These are phyloP conservation scores for Centruroides sculpturatus DNA, from an alignment of 1,140 invertebrate genomes.

Conservation along the genomic window DNA sequence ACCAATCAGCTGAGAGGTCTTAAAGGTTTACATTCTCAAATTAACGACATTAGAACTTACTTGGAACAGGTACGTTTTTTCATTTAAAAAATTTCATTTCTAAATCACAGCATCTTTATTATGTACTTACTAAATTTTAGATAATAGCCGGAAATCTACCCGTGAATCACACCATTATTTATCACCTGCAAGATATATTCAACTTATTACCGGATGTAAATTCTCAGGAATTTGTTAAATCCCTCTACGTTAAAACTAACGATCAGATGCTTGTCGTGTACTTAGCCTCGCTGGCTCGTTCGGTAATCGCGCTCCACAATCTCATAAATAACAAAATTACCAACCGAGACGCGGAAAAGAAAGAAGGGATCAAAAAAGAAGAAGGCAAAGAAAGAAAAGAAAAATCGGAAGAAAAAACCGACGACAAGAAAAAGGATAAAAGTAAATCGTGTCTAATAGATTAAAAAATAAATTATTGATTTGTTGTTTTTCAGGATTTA, in stretches of 20 bases:
- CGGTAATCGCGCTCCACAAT: slow-evolving; percentile 88
- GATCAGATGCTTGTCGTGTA: slow-evolving; percentile 99
- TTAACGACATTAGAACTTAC: slow-evolving; percentile 86
- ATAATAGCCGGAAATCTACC: slow-evolving; percentile 78
- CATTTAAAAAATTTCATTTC: neutral
- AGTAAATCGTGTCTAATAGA: neutral
- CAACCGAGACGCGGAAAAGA: slow-evolving; percentile 73
- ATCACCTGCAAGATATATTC: slow-evolving; percentile 96
- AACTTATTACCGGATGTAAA: slow-evolving; percentile 95
- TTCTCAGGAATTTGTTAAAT: slow-evolving; percentile 81
- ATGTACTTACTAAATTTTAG: slow-evolving; percentile 28
- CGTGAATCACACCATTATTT: slow-evolving; percentile 96
- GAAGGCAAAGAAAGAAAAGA: slow-evolving; percentile 22
- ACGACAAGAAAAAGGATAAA: slow-evolving; percentile 38
- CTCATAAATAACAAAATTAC: slow-evolving; percentile 98
- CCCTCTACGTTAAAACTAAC: slow-evolving; percentile 97
- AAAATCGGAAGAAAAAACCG: slow-evolving; percentile 53
- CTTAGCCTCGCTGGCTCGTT: slow-evolving; percentile 83
- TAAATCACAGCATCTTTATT: neutral
- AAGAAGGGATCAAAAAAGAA: slow-evolving; percentile 20
- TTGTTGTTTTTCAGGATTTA: no score
- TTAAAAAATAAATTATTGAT: no score
- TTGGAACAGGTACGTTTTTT: slow-evolving; percentile 48
- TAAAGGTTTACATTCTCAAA: slow-evolving; percentile 88
- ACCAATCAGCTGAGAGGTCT: slow-evolving; percentile 93